Evolutionary conservation across 2,113 vertebrate genomes (phyloP).

Genomic region (Tretioscincus oriximinensis): DNA sequence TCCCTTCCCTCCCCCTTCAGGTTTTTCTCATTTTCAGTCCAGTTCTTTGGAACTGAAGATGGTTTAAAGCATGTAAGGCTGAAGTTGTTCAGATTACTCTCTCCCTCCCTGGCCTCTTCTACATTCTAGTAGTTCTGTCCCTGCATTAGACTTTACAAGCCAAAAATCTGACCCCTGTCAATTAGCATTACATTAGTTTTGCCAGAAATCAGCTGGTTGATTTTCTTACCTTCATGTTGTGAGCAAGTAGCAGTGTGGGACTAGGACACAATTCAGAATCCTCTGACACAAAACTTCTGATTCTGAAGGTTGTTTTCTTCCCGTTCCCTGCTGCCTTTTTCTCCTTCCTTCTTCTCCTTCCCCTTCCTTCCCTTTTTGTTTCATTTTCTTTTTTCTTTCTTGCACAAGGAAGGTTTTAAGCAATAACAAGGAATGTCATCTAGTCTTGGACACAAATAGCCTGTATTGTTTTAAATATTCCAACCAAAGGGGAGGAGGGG

Average conservation of each 20-base stretch:
- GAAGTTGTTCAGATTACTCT: fast-evolving
- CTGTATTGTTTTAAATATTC: slow-evolving; percentile 41
- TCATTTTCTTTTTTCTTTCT: slow-evolving; percentile 18
- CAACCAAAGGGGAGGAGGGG: slow-evolving; percentile 42
- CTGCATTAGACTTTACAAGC: slow-evolving; percentile 23
- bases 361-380: too few relatives aligned
- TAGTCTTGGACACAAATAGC: slow-evolving; percentile 23
- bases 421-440: slow-evolving; percentile 46
- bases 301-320: slow-evolving; percentile 27
- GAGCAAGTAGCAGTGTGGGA: slow-evolving; percentile 38
- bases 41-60: too few relatives aligned
- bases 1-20: too few relatives aligned
- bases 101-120: neutral
- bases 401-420: slow-evolving; percentile 40
- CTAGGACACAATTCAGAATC: slow-evolving; percentile 13
- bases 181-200: slow-evolving; percentile 51
- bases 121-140: neutral
- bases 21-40: too few relatives aligned
- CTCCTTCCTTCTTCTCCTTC: too few relatives aligned
- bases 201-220: slow-evolving; percentile 38
- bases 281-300: slow-evolving; percentile 32
- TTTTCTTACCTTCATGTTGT: slow-evolving; percentile 74
- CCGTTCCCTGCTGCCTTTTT: too few relatives aligned
- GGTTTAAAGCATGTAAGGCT: too few relatives aligned
- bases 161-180: slow-evolving; percentile 27